These are phyloP conservation scores for Mastomys coucha DNA, from an alignment of 2,113 vertebrate species.

Conservation along the genomic window DNA sequence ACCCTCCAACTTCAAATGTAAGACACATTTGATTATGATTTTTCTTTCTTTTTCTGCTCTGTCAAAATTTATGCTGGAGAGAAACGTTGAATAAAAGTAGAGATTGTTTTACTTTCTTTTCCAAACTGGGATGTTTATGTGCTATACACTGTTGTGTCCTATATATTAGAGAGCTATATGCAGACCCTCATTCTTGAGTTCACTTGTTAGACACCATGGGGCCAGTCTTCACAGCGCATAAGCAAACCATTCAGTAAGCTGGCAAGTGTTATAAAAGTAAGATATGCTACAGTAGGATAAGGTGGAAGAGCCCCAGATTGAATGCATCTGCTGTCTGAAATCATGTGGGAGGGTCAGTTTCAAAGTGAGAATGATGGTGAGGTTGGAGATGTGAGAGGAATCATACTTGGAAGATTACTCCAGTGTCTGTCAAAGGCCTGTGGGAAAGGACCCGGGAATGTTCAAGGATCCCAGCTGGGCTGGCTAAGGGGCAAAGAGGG, in stretches of 20 bases:
- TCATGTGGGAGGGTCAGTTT: neutral
- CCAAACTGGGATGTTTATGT: neutral
- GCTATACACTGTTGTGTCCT: neutral
- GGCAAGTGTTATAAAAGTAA: neutral
- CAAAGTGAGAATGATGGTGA: neutral
- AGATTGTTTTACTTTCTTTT: neutral
- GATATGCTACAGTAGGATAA: neutral
- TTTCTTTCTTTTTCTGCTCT: neutral
- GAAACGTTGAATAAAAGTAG: neutral
- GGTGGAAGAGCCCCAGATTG: neutral
- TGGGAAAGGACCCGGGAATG: neutral
- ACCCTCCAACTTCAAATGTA: neutral
- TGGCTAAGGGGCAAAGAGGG: neutral
- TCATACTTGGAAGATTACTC: neutral
- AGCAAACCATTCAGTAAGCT: neutral
- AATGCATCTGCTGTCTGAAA: neutral
- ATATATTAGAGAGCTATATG: neutral
- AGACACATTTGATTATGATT: no score
- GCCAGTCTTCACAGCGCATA: neutral
- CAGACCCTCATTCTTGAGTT: neutral
- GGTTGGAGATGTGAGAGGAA: neutral
- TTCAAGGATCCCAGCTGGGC: neutral
- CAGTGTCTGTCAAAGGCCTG: neutral
- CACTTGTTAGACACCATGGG: neutral
- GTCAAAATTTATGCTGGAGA: neutral